Conservation (phyloP, 2,113 vertebrate species). For the Talpa occidentalis region DNA sequence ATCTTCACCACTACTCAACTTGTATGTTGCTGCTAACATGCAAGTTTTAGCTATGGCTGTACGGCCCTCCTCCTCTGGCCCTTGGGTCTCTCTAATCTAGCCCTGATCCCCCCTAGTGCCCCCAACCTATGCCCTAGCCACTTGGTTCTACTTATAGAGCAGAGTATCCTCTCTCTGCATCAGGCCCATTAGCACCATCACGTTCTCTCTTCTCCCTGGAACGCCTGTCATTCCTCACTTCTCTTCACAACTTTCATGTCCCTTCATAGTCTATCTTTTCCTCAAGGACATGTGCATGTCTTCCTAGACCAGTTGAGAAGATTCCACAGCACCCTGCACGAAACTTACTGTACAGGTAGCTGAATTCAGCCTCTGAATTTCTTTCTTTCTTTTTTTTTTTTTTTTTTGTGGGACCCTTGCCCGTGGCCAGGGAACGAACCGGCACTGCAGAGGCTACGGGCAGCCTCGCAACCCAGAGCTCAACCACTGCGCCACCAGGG, state of each 20-base stretch:
- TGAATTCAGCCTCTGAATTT: background rate
- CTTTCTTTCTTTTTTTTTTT: no score
- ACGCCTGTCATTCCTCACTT: background rate
- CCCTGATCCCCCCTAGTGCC: background rate
- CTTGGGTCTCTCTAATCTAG: background rate
- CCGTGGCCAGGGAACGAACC: no score
- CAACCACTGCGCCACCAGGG: no score
- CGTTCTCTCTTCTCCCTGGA: background rate
- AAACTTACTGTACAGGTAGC: background rate
- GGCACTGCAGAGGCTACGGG: no score
- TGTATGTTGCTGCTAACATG: background rate
- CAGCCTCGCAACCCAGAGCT: no score
- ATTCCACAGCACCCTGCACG: background rate
- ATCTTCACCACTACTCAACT: background rate
- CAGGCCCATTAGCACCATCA: background rate
- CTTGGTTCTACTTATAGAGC: background rate
- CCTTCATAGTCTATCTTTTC: background rate
- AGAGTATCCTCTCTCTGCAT: background rate
- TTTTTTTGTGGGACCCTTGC: no score
- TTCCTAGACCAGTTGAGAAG: background rate
- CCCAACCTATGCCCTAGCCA: background rate
- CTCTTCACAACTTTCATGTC: background rate
- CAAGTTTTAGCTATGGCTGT: background rate
- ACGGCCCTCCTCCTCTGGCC: background rate
- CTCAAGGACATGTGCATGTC: background rate